Conservation (phyloP, 2,797 vertebrate genomes). For the Taeniopygia guttata region DNA sequence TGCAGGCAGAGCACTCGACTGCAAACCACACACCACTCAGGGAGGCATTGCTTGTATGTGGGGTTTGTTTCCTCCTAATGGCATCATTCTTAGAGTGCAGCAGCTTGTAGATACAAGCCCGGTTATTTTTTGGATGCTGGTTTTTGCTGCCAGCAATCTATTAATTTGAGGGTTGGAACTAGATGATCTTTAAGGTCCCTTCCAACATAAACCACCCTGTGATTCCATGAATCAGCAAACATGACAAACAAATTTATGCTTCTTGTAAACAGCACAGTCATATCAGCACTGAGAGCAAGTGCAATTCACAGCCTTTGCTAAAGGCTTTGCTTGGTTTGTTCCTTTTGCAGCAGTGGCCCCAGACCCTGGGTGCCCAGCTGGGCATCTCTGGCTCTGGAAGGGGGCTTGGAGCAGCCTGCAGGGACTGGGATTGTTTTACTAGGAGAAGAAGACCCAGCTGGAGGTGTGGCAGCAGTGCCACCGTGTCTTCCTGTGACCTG, state of each 20-base stretch:
- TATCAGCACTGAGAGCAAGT: not conserved
- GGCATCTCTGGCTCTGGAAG: not conserved
- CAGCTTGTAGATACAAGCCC: not conserved
- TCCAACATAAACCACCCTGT: not conserved
- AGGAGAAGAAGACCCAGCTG: not conserved
- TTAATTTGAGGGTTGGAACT: not conserved
- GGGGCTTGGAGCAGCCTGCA: not conserved
- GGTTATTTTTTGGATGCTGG: not conserved
- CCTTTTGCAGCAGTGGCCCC: not conserved
- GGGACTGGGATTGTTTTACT: not conserved
- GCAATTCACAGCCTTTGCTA: not conserved
- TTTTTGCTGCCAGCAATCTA: conserved; percentile 1
- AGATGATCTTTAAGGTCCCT: not conserved
- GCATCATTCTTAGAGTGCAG: conserved; percentile 25
- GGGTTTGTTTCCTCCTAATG: not conserved
- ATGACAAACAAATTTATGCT: fast-evolving
- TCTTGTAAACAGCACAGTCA: conserved; percentile 37
- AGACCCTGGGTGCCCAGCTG: not conserved
- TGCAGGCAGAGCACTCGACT: not conserved
- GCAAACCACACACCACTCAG: not conserved
- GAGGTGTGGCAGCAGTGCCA: not conserved
- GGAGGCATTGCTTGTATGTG: fast-evolving
- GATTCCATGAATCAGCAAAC: not conserved
- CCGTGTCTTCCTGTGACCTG: not conserved
- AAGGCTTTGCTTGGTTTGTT: not conserved